Evolutionary conservation across 2,113 vertebrate genomes (phyloP).

Genomic region (Tricholaema leucomelas): DNA sequence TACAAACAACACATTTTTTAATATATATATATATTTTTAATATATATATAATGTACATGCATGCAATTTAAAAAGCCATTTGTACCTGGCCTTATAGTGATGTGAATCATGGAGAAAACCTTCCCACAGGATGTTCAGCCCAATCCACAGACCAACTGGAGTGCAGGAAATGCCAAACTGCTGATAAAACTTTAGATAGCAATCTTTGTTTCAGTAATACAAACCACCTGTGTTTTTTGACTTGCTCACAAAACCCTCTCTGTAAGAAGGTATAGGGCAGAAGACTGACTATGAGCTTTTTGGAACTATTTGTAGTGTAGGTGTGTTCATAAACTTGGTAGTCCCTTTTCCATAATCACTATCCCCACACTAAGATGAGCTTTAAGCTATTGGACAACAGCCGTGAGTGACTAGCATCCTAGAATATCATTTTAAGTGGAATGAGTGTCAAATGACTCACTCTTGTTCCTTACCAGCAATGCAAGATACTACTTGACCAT

Average conservation of each 20-base stretch:
- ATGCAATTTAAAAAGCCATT: neutral
- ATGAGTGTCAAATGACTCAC: neutral
- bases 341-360: neutral
- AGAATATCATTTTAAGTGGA: neutral
- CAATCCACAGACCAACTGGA: neutral
- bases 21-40: neutral
- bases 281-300: neutral
- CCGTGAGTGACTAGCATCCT: neutral
- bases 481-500: neutral
- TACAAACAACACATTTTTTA: rapidly evolving
- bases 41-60: too few relatives aligned
- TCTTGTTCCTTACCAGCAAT: neutral
- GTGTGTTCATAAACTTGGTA: neutral
- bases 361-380: neutral
- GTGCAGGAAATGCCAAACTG: neutral
- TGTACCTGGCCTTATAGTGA: neutral
- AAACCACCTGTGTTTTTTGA: neutral
- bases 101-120: neutral
- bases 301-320: neutral
- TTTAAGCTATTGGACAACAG: neutral
- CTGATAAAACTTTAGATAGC: neutral
- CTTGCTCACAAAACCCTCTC: neutral
- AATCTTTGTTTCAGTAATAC: neutral
- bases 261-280: neutral
- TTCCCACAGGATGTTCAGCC: neutral